Base-by-base conservation (phyloP, 2,888 invertebrate genomes). In the Drosophila vallismaia region DNA sequence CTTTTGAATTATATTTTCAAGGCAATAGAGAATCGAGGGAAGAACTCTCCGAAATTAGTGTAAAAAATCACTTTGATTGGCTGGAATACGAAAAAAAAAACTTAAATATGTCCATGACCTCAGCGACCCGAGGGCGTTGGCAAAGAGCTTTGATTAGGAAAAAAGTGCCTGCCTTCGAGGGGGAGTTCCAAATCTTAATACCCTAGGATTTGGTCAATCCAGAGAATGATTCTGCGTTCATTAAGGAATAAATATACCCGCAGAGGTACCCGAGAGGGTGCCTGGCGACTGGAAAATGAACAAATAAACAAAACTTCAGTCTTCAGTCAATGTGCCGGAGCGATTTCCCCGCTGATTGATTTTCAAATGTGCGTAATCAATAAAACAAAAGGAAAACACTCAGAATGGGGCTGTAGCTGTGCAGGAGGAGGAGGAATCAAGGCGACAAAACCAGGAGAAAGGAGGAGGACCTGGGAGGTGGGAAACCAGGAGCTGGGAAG, bases 351-450 rank as follows among this genome's bases (percentile, higher is more conserved):
- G 64, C 67, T 71, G 74, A 74, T 74, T 74, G 74, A 74, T 74
- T 75, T 64, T 59, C 70, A 79, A 86, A 86, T 83, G 84, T 81
- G 86, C 86, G 81, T 83, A 81, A 81, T 86, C 84, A 86, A 86
- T 83, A 83, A 77, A 68, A 40, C 28, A 50, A 60, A 64, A 62
- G 49, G 51, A 42, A 46, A 42, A 53, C 46, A 24, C 40, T 7
- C 4, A 7, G 29, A 38, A 42, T 12, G 40, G 40, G 8, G 36
- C 14, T 14, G 14, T 14, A 14, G 14, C 14, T 14, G 14, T 1
- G 14, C 19, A 19, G 19, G 1, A 1, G 19, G 19, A 19, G 19
- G 19, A 2, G 6, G 53, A 10, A 29, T 33, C 44, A 29, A 46
- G 31, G 62, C 62, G 62, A 62, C 60, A 62, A 62, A 42, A 48